A percentile compares a stretch with the other conserved stretches of the same genome.
Conservation (phyloP, 1,140 invertebrate genomes). For the Arion vulgaris region DNA sequence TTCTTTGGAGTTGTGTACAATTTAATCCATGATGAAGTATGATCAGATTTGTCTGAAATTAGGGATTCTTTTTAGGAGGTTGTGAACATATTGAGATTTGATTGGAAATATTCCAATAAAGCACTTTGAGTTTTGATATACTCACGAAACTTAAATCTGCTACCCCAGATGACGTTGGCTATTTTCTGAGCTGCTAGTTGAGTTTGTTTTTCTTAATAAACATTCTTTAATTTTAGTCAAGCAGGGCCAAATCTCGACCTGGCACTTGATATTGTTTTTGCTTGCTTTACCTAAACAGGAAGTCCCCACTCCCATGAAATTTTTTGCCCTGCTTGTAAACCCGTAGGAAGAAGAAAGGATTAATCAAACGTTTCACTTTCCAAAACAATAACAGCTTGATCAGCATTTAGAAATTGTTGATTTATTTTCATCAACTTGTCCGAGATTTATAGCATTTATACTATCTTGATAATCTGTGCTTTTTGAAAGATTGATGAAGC, state of each 20-base stretch:
- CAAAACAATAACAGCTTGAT: too few species aligned
- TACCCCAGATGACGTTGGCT: too few species aligned
- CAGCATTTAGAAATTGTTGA: too few species aligned
- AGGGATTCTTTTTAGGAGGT: background rate
- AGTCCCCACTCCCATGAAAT: background rate
- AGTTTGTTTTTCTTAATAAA: background rate
- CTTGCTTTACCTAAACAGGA: background rate
- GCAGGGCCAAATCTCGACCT: constrained; percentile 2
- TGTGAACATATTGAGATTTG: background rate
- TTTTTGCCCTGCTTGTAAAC: background rate
- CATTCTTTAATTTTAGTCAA: background rate
- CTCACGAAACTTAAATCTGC: background rate
- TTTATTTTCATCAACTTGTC: background rate
- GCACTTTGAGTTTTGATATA: too few species aligned
- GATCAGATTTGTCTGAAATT: background rate
- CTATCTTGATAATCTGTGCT: background rate
- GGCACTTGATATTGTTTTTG: background rate
- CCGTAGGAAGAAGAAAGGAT: background rate
- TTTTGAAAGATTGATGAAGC: background rate
- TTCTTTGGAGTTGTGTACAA: too few species aligned
- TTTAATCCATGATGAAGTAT: background rate
- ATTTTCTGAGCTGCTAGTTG: background rate
- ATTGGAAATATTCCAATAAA: background rate
- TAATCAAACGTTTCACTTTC: too few species aligned
- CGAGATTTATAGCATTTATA: background rate